Conservation (phyloP, 1,140 invertebrate genomes). For the Monochamus saltuarius region DNA sequence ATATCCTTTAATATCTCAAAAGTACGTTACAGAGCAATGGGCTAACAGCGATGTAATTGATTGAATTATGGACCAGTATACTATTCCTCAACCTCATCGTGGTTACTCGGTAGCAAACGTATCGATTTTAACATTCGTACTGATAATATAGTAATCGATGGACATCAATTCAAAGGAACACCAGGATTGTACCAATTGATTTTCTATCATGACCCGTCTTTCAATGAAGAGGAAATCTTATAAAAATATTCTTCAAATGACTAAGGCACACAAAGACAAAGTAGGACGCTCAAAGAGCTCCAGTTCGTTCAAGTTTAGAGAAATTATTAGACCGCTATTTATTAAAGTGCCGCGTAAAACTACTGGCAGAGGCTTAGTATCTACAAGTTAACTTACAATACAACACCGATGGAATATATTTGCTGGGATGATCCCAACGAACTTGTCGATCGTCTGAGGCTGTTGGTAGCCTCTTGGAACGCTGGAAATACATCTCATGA, state of each 20-base stretch:
- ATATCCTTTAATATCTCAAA: slow-evolving; percentile 7
- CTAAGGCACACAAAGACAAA: slow-evolving; percentile 33
- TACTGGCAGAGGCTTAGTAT: neutral
- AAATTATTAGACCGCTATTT: slow-evolving; percentile 29
- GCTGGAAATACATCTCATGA: slow-evolving; percentile 46
- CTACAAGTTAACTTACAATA: slow-evolving; percentile 12
- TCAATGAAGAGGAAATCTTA: slow-evolving; percentile 33
- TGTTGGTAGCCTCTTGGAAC: slow-evolving; percentile 44
- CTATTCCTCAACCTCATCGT: slow-evolving; percentile 11
- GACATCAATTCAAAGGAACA: slow-evolving; percentile 13
- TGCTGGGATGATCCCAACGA: slow-evolving; percentile 52
- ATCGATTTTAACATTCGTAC: slow-evolving; percentile 13
- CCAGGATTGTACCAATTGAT: slow-evolving; percentile 32
- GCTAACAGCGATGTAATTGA: neutral
- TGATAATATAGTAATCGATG: slow-evolving; percentile 3
- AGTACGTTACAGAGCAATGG: slow-evolving; percentile 1
- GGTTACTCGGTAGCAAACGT: slow-evolving; percentile 2
- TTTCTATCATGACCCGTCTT: slow-evolving; percentile 31
- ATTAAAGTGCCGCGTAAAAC: neutral
- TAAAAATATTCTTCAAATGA: slow-evolving; percentile 33
- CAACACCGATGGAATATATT: slow-evolving; percentile 38
- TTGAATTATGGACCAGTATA: slow-evolving; percentile 11
- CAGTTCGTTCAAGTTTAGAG: slow-evolving; percentile 22
- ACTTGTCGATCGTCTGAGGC: slow-evolving; percentile 43
- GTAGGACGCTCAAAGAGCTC: slow-evolving; percentile 28